Conservation (phyloP, 2,888 invertebrate genomes). For the Ametastegia equiseti region DNA sequence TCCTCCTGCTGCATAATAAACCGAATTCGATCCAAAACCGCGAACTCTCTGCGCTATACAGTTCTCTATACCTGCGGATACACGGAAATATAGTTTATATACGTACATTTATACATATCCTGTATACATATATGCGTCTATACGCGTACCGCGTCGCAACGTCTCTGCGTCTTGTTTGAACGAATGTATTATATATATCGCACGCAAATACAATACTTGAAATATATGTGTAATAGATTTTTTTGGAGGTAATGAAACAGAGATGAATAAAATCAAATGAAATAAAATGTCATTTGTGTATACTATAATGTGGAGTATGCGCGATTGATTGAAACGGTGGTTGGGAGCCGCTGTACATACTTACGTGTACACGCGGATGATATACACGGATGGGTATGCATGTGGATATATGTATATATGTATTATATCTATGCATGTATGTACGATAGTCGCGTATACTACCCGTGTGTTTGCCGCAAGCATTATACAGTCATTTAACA, state of each 20-base stretch:
- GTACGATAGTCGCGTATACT: slow-evolving; percentile 22
- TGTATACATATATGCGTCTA: too few species aligned
- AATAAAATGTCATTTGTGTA: not conserved
- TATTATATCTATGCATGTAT: too few species aligned
- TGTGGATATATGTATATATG: not conserved
- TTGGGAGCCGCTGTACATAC: not conserved
- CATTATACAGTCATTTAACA: slow-evolving; percentile 51
- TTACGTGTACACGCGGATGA: too few species aligned
- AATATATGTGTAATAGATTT: too few species aligned
- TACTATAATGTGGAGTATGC: too few species aligned
- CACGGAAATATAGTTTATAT: too few species aligned
- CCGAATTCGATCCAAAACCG: slow-evolving; percentile 72
- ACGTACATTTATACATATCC: too few species aligned
- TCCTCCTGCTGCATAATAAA: slow-evolving; percentile 70
- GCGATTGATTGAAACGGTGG: not conserved
- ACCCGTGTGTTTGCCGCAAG: slow-evolving; percentile 46
- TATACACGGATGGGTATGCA: not conserved
- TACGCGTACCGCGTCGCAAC: too few species aligned
- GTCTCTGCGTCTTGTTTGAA: too few species aligned
- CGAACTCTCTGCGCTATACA: not conserved
- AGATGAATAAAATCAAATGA: not conserved
- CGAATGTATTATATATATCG: too few species aligned
- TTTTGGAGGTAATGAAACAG: not conserved
- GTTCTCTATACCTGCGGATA: too few species aligned
- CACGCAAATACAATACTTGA: too few species aligned